These are phyloP conservation scores for Erynnis tages DNA, from an alignment of 2,888 invertebrate genomes.

Conservation along the genomic window DNA sequence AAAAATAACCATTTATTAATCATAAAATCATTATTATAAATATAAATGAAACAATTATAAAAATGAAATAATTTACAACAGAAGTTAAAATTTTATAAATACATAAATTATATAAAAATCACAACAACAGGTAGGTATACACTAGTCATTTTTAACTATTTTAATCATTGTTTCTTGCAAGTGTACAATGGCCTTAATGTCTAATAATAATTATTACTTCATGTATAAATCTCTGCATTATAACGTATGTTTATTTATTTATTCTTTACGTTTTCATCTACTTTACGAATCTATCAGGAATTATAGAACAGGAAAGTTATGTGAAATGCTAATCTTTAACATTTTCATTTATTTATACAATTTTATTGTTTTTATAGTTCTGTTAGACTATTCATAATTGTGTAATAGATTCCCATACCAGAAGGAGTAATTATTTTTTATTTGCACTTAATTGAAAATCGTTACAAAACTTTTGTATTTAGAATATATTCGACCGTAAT, in stretches of 20 bases:
- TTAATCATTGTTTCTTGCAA: slow-evolving; percentile 8
- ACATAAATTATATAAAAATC: slow-evolving; percentile 40
- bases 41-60: slow-evolving; percentile 35
- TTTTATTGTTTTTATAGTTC: not conserved
- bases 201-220: slow-evolving; percentile 19
- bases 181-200: slow-evolving; percentile 19
- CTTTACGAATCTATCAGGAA: too few species aligned
- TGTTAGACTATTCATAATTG: not conserved
- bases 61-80: slow-evolving; percentile 49
- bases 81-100: slow-evolving; percentile 38
- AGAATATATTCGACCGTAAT: not conserved
- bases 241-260: too few species aligned
- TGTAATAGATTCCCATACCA: not conserved
- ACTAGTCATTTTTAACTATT: slow-evolving; percentile 24
- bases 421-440: too few species aligned
- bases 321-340: not conserved
- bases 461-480: not conserved
- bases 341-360: not conserved
- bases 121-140: slow-evolving; percentile 38
- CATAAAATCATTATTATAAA: slow-evolving; percentile 42
- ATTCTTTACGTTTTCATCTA: too few species aligned
- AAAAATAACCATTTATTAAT: slow-evolving; percentile 47
- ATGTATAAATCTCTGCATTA: slow-evolving; percentile 24
- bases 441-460: too few species aligned
- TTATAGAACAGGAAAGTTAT: too few species aligned